A percentile compares a stretch with the other conserved stretches of the same genome.
Evolutionary conservation across 2,113 vertebrate species (phyloP).

Genomic region (Taxidea taxus): DNA sequence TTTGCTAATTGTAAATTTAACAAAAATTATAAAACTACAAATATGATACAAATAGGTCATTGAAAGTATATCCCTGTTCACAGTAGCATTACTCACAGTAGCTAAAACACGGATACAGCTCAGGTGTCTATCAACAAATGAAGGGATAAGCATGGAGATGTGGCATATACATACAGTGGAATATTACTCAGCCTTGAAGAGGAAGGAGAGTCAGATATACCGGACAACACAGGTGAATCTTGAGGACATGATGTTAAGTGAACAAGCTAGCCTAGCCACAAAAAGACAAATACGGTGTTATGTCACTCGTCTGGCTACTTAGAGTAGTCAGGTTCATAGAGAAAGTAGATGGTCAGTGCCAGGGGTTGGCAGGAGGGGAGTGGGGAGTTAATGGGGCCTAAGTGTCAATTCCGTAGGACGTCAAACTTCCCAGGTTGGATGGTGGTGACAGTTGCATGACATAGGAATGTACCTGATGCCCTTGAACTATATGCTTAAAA

Average conservation of each 20-base stretch:
- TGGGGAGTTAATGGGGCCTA: not conserved
- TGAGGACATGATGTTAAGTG: not conserved
- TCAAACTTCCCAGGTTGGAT: not conserved
- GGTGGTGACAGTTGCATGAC: not conserved
- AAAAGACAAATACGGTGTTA: not conserved
- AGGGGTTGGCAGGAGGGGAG: not conserved
- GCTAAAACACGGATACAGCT: not conserved
- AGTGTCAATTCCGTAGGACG: not conserved
- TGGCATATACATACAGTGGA: fast-evolving
- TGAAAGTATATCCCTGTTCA: not conserved
- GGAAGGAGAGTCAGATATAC: not conserved
- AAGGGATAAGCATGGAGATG: not conserved
- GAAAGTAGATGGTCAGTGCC: not conserved
- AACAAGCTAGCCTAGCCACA: not conserved
- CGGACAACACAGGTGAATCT: not conserved
- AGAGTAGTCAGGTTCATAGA: not conserved
- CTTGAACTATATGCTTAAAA: not conserved
- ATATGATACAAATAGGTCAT: not conserved
- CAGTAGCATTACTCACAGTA: not conserved
- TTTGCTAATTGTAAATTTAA: not conserved
- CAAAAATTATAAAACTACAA: not conserved
- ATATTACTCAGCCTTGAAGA: not conserved
- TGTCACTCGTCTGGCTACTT: not conserved
- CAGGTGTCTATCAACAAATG: not conserved
- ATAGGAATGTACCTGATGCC: not conserved